These are phyloP conservation scores for Cheiracanthium punctorium DNA, from an alignment of 2,888 invertebrate genomes.

Conservation along the genomic window DNA sequence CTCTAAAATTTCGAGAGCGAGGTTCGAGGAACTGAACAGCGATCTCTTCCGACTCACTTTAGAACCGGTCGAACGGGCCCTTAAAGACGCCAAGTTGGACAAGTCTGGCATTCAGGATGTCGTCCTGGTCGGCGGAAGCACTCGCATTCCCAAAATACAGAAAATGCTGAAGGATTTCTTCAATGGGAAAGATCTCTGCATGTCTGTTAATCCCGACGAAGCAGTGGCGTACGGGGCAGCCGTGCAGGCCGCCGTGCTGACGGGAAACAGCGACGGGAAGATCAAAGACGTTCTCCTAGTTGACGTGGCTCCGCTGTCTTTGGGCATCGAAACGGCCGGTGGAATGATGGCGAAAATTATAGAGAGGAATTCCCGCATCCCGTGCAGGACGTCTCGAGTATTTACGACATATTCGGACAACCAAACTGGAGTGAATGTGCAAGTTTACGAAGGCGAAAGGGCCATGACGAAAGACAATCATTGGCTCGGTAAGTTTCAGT, in stretches of 20 bases:
- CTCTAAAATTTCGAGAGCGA: conserved; percentile 77
- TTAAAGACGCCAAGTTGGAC: conserved; percentile 86
- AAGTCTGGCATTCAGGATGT: no score
- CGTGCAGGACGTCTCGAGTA: conserved; percentile 83
- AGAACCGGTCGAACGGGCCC: conserved; percentile 86
- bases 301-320: conserved; percentile 83
- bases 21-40: conserved; percentile 85
- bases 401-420: conserved; percentile 95
- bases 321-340: conserved; percentile 80
- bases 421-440: conserved; percentile 91
- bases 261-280: conserved; percentile 75
- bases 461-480: conserved; percentile 95
- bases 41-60: conserved; percentile 85
- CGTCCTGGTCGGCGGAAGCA: conserved; percentile 88
- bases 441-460: conserved; percentile 86
- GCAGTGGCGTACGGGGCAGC: conserved; percentile 88
- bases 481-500: conserved; percentile 78
- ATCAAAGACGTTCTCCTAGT: conserved; percentile 89
- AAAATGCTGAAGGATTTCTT: conserved; percentile 85
- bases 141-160: conserved; percentile 87
- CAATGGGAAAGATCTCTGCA: conserved; percentile 83
- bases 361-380: conserved; percentile 87
- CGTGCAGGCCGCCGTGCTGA: no score
- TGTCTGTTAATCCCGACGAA: conserved; percentile 87
- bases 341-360: conserved; percentile 87